Conservation (phyloP, 2,113 vertebrate genomes). For the Rhabdomys dilectus region DNA sequence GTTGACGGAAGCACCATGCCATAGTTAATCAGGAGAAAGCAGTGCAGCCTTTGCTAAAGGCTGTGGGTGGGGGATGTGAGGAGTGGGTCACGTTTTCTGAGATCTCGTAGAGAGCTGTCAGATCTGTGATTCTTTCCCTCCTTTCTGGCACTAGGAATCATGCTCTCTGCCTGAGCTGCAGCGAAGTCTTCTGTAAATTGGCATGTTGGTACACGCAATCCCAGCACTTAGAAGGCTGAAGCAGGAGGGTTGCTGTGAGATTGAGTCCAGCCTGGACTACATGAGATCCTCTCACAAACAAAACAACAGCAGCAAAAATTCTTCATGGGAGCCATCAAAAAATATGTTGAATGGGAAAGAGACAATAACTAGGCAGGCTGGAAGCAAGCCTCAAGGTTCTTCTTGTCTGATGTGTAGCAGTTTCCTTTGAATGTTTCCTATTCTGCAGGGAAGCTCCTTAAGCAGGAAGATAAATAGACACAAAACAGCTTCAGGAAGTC, state of each 20-base stretch:
- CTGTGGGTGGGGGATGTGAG: neutral
- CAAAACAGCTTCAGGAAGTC: neutral
- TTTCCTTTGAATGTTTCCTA: neutral
- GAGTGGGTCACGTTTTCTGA: too few species aligned
- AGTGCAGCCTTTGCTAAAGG: neutral
- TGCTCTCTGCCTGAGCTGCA: neutral
- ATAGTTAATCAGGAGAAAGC: neutral
- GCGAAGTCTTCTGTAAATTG: neutral
- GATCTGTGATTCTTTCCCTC: neutral
- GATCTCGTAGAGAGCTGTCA: neutral
- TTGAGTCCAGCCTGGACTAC: neutral
- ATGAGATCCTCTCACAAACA: neutral
- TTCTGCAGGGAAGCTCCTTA: neutral
- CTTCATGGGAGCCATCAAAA: neutral
- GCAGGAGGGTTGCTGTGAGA: neutral
- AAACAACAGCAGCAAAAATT: neutral
- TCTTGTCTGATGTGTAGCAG: neutral
- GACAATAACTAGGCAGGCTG: neutral
- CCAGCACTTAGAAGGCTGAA: neutral
- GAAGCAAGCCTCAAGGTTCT: neutral
- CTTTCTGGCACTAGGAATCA: neutral
- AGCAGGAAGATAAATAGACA: neutral
- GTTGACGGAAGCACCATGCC: neutral
- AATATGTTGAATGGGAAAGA: neutral
- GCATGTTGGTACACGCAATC: neutral